Evolutionary conservation across 2,113 vertebrate species (phyloP).

Genomic region (Collichthys lucidus): DNA sequence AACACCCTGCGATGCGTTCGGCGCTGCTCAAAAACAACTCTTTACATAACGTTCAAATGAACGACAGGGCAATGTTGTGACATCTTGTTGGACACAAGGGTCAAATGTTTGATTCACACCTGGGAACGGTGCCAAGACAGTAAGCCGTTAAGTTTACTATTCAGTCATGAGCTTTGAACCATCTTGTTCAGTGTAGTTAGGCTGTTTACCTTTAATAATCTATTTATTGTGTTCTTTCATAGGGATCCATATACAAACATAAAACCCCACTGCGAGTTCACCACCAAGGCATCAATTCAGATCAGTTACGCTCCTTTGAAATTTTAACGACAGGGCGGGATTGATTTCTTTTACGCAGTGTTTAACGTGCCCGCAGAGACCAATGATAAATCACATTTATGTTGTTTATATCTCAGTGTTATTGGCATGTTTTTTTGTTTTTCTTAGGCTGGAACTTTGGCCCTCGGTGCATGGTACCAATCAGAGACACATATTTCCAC

Average conservation of each 20-base stretch:
- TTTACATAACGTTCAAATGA: constrained; percentile 49
- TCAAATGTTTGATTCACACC: constrained; percentile 16
- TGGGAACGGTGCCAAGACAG: constrained; percentile 19
- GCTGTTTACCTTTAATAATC: background rate
- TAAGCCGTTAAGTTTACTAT: constrained; percentile 10
- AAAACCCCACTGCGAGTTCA: background rate
- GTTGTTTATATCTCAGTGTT: constrained; percentile 12
- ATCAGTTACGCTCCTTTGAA: constrained; percentile 1
- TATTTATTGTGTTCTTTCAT: constrained; percentile 3
- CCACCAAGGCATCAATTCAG: constrained; percentile 3
- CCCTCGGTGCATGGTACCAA: constrained; percentile 1
- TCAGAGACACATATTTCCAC: constrained; percentile 29
- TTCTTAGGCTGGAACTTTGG: constrained; percentile 7
- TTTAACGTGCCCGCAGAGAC: constrained; percentile 13
- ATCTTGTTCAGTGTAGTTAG: background rate
- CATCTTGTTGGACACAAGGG: constrained; percentile 13
- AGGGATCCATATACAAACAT: background rate
- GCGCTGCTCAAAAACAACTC: constrained; percentile 43
- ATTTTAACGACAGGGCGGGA: background rate
- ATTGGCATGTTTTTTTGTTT: constrained; percentile 26
- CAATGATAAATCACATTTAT: constrained; percentile 13
- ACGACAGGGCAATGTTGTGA: constrained; percentile 14
- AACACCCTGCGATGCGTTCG: constrained; percentile 28
- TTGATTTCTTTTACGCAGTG: constrained; percentile 7
- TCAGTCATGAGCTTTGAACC: constrained; percentile 1